Base-by-base conservation (phyloP, 2,888 invertebrate species). In the Panzeria rudis region DNA sequence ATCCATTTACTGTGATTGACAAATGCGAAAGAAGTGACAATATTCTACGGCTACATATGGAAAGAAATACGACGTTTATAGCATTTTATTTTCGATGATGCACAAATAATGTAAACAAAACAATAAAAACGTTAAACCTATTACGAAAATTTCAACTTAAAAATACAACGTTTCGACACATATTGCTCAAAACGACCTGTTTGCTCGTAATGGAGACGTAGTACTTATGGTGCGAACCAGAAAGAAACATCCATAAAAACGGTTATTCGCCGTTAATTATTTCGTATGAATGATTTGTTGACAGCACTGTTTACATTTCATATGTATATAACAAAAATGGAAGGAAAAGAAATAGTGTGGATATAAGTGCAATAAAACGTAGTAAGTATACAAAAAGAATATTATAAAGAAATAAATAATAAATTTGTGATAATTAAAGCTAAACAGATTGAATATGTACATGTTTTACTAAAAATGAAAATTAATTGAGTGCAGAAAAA, bases 401-500 rank as follows among this genome's bases (percentile, higher is more conserved):
- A 3, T 8, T 77, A 15, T 7, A 0, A 17, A 56, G 20, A 25
- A 25, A 20, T 71, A 4, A 11, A 17, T 35, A 8, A 17, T 17
- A 13, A 20, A 35, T 5, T 20, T 5, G 6, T 20, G 3, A 15
- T 15, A 44, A 35, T 9, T 20, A 35, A 20, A 29, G 15, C 9
- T 41, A 11, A 69, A 77, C 25, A 32, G 7, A 32, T 38, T 11
- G 9, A 17, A 9, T 29, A n/a, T n/a, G n/a, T n/a, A 25, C 13
- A 17, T 38, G 56, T 29, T 54, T 73, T 38, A 20, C 2, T 59
- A 23, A 52, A 38, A 47, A 17, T 62, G 56, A 23, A 72, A 80
- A 47, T 11, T 38, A 59, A 81, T 76, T 72, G 66, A 77, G 84
- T 78, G 79, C 77, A 83, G 84, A 84, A 86, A 87, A 87, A 86